Percentiles rank a stretch among this genome's conserved stretches.
Evolutionary conservation across 1,140 invertebrate species (phyloP).

Genomic region (Camponotus floridanus): DNA sequence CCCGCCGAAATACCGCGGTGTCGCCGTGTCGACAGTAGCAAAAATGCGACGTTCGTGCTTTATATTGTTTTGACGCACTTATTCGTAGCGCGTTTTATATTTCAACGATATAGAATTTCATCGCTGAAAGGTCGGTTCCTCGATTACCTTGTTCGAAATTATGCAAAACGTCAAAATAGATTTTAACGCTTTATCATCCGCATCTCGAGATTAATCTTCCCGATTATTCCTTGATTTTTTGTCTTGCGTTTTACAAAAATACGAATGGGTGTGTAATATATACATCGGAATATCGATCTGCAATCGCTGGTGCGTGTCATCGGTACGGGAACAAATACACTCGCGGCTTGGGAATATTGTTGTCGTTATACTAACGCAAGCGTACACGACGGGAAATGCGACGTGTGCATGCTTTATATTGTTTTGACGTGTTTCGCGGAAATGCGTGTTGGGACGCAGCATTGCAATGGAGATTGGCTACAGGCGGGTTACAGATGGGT

Average conservation of each 20-base stretch:
- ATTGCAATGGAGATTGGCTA: constrained; percentile 55
- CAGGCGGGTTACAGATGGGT: neutral
- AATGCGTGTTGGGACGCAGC: constrained; percentile 15
- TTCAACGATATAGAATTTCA: constrained; percentile 21
- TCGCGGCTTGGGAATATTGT: constrained; percentile 6
- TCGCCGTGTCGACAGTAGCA: constrained; percentile 5
- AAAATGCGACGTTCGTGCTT: constrained; percentile 35
- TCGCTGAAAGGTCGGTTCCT: neutral
- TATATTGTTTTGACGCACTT: constrained; percentile 30
- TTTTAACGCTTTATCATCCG: neutral
- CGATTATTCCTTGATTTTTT: neutral
- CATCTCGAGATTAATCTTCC: neutral
- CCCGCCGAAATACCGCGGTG: constrained; percentile 28
- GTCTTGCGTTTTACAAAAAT: neutral
- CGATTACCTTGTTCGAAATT: neutral
- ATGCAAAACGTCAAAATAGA: neutral
- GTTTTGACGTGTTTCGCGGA: constrained; percentile 53
- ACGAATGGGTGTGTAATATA: neutral
- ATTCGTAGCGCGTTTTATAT: neutral
- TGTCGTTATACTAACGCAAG: constrained; percentile 16
- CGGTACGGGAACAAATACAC: neutral
- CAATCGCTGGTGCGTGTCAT: neutral
- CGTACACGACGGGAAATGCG: constrained; percentile 3
- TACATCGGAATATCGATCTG: neutral
- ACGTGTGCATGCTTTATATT: constrained; percentile 38